phyloP scores from a whole-genome alignment of 2,888 invertebrate species.

The Drosophila monieri region DNA sequence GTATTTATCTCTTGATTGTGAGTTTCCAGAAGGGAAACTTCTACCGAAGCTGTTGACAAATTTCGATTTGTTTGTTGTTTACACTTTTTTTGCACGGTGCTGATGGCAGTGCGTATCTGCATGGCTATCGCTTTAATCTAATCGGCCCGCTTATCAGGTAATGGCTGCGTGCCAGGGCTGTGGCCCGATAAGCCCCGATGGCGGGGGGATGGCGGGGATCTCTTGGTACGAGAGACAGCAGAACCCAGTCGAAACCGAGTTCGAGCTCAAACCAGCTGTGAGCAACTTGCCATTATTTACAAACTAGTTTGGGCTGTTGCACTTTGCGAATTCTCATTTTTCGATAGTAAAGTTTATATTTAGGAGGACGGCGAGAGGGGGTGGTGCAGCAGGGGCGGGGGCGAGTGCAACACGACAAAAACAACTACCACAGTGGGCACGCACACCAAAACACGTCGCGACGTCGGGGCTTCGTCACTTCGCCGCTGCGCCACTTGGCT shows the following conservation, averaged over 20 bases:
- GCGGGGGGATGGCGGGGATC: too few species aligned
- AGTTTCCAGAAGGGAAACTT: not conserved
- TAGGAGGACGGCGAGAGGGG: not conserved
- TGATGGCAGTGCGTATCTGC: constrained; percentile 5
- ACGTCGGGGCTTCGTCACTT: constrained; percentile 29
- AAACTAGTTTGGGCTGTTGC: constrained; percentile 41
- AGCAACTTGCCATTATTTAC: constrained; percentile 13
- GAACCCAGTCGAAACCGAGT: not conserved
- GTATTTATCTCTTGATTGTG: not conserved
- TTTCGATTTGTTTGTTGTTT: constrained; percentile 2
- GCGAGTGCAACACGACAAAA: constrained; percentile 1
- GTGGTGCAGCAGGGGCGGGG: not conserved
- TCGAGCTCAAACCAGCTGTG: constrained; percentile 29
- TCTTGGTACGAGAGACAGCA: constrained; percentile 30
- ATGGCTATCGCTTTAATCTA: constrained; percentile 34
- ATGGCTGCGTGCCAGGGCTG: constrained; percentile 34
- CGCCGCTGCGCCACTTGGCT: constrained; percentile 22
- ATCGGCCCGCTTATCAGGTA: constrained; percentile 39
- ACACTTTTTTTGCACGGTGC: not conserved
- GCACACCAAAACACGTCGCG: constrained; percentile 37
- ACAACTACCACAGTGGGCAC: constrained; percentile 7
- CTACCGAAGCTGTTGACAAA: not conserved
- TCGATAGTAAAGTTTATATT: constrained; percentile 21
- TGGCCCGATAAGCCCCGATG: constrained; percentile 43
- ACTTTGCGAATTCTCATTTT: constrained; percentile 34